Conservation (phyloP, 1,140 invertebrate species). For the Anadara kagoshimensis region DNA sequence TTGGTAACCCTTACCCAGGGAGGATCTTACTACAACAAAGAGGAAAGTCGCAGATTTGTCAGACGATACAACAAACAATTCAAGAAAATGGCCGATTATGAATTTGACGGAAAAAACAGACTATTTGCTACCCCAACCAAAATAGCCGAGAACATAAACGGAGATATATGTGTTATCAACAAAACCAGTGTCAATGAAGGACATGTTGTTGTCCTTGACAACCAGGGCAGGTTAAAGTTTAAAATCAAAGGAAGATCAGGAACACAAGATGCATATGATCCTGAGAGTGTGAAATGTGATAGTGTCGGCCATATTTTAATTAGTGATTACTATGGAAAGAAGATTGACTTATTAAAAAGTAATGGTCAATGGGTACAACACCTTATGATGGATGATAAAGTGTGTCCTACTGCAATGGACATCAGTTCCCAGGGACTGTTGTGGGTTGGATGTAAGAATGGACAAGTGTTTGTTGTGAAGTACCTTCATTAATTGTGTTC, state of each 20-base stretch:
- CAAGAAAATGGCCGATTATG: slow-evolving; percentile 9
- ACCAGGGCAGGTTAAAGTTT: slow-evolving; percentile 23
- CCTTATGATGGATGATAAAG: no score
- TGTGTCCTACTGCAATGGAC: no score
- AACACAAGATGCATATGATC: no score
- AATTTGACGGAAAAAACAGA: slow-evolving; percentile 9
- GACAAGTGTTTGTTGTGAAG: no score
- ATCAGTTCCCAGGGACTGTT: no score
- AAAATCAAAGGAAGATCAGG: slow-evolving; percentile 5
- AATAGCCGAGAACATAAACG: slow-evolving; percentile 28
- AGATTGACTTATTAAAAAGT: no score
- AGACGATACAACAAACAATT: slow-evolving; percentile 1
- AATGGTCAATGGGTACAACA: no score
- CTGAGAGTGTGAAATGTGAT: no score
- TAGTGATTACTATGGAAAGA: no score
- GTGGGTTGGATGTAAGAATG: no score
- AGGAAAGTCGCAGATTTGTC: slow-evolving; percentile 17
- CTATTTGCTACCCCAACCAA: slow-evolving; percentile 24
- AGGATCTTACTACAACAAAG: background rate
- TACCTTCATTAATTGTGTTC: no score
- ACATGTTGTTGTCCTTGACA: slow-evolving; percentile 28
- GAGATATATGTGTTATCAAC: slow-evolving; percentile 27
- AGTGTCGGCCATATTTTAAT: no score
- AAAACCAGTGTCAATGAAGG: slow-evolving; percentile 24
- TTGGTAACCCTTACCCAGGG: slow-evolving; percentile 19